Evolutionary conservation across 2,113 vertebrate genomes (phyloP), one percentile per base, ranked within the genome.

Genomic region (Atlantisia rogersi): DNA sequence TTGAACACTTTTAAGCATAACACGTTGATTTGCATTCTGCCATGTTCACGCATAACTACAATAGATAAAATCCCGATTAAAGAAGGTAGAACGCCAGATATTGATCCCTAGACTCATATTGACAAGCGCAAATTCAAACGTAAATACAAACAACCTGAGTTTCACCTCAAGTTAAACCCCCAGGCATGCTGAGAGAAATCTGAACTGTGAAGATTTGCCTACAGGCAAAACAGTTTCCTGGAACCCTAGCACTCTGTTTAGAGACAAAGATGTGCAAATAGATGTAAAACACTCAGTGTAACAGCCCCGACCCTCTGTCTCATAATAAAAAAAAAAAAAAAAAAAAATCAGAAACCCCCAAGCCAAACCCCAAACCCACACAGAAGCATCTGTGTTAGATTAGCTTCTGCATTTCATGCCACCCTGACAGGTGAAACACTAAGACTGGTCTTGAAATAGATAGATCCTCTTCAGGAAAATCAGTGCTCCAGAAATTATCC

Each of bases 121-220:
- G 86, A 78, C 83, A 95, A 94, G 59, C 24, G 12, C 35, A 63
- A 86, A 55, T 77, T 92, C 82, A 95, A 94, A 93, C n/a, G 73
- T 58, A 94, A 97, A 88, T 63, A 74, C 19, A 82, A 84, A 52
- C 48, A 94, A 48, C 25, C 42, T 15, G 42, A 91, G 26, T 86
- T 94, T 94, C 81, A 94, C 76, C 85, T 93, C 68, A 44, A 89
- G 92, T 82, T 89, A 89, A 86, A 88, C 48, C 86, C 13, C 9
- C 16, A 42, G 88, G 86, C 82, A 78, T 5, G 32, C 20, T 73
- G 70, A 65, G 68, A 55, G n/a, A 40, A 60, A 52, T 68, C 4
- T 50, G 62, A 96, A 87, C 88, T 29, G 26, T 21, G 80, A 86
- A 84, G 50, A 90, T 92, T 52, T 91, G 95, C 92, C 96, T 88